phyloP scores from a whole-genome alignment of 1,140 invertebrate species.

The Adelges cooleyi region DNA sequence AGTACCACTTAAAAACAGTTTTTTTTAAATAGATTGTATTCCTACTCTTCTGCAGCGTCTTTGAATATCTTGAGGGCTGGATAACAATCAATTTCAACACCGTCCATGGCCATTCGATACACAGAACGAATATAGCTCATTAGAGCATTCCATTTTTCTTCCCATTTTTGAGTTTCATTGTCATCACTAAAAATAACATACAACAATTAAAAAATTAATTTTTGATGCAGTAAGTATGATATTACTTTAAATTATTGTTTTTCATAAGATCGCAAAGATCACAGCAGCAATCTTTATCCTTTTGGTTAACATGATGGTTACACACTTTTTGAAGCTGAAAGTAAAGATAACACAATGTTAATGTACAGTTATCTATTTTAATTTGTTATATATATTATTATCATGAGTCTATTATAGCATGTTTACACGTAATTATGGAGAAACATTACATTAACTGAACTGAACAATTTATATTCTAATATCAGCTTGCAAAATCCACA shows the following conservation, averaged over 20 bases:
- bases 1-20: too few relatives aligned
- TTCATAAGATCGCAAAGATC: background rate
- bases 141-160: conserved; percentile 45
- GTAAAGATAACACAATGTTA: background rate
- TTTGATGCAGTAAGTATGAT: background rate
- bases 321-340: conserved; percentile 4
- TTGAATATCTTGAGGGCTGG: conserved; percentile 33
- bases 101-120: conserved; percentile 41
- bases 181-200: background rate
- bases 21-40: too few relatives aligned
- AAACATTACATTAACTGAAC: too few relatives aligned
- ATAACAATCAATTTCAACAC: conserved; percentile 34
- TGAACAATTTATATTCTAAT: too few relatives aligned
- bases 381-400: background rate
- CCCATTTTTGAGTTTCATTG: conserved; percentile 15
- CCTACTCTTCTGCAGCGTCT: conserved; percentile 35
- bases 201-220: background rate
- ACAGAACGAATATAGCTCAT: conserved; percentile 42
- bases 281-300: background rate
- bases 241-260: background rate
- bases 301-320: background rate
- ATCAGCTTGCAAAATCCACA: too few relatives aligned
- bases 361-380: background rate
- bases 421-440: too few relatives aligned
- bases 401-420: too few relatives aligned